phyloP scores from a whole-genome alignment of 1,140 invertebrate genomes.

The Pararge aegeria region DNA sequence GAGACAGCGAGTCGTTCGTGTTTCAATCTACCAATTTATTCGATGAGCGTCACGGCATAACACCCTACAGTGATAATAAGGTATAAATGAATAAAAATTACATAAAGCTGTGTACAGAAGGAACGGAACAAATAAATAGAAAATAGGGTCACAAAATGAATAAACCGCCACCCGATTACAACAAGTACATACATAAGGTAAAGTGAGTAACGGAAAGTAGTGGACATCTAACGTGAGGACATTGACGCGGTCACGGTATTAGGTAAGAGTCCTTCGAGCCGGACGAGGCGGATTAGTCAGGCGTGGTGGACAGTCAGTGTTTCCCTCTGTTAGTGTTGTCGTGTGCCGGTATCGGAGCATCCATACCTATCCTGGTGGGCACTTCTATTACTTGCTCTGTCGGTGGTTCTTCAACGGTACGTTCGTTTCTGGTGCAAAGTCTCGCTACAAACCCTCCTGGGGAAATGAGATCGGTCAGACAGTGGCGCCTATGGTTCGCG shows the following conservation, averaged over 20 bases:
- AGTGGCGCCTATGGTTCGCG: conserved; percentile 11
- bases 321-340: conserved; percentile 51
- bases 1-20: too few species aligned
- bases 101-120: neutral
- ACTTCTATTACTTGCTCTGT: conserved; percentile 42
- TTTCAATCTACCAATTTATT: too few species aligned
- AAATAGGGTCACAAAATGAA: conserved; percentile 12
- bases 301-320: conserved; percentile 30
- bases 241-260: conserved; percentile 29
- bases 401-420: conserved; percentile 30
- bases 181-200: conserved; percentile 5
- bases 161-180: conserved; percentile 30
- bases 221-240: neutral
- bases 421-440: conserved; percentile 58
- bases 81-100: conserved; percentile 20
- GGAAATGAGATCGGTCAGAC: conserved; percentile 50
- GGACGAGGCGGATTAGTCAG: conserved; percentile 38
- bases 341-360: conserved; percentile 29
- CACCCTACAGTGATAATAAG: neutral
- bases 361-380: conserved; percentile 52
- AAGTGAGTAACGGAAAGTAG: neutral
- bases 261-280: conserved; percentile 24
- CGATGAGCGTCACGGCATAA: neutral
- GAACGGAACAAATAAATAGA: conserved; percentile 10
- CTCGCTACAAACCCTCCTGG: conserved; percentile 64